These are phyloP conservation scores for Arbacia lixula DNA, from an alignment of 53 echinoderm and acorn worm species.

Conservation along the genomic window DNA sequence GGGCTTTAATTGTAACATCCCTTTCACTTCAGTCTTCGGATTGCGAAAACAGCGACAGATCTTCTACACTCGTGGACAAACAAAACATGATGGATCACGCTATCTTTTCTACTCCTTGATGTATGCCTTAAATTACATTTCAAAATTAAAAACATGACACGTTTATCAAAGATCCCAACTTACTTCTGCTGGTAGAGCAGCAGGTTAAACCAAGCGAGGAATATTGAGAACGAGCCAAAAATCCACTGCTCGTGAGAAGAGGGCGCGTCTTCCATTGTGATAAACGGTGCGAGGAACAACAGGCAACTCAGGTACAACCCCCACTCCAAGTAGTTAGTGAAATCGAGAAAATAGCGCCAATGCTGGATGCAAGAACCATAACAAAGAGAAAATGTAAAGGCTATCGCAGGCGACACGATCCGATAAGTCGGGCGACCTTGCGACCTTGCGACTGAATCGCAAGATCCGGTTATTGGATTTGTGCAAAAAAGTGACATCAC, in stretches of 20 bases:
- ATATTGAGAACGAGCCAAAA: slow-evolving; percentile 74
- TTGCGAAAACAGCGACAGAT: no score
- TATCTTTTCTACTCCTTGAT: no score
- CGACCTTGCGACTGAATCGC: no score
- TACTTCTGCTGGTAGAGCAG: slow-evolving; percentile 85
- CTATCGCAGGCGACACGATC: no score
- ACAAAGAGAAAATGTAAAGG: neutral
- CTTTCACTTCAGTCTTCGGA: no score
- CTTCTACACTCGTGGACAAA: no score
- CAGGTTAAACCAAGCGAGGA: slow-evolving; percentile 77
- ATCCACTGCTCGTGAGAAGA: slow-evolving; percentile 55
- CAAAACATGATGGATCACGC: no score
- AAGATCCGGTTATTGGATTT: no score
- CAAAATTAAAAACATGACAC: neutral
- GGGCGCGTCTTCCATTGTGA: neutral
- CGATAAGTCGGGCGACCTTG: no score
- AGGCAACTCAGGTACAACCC: slow-evolving; percentile 62
- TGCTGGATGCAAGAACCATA: slow-evolving; percentile 39
- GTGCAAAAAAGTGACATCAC: no score
- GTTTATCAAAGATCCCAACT: neutral
- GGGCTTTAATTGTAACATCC: no score
- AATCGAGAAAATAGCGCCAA: slow-evolving; percentile 68
- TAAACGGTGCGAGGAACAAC: slow-evolving; percentile 63
- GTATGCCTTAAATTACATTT: no score
- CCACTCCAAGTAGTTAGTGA: slow-evolving; percentile 81